These are phyloP conservation scores for Zootermopsis nevadensis DNA, from an alignment of 2,888 invertebrate species.

Conservation along the genomic window DNA sequence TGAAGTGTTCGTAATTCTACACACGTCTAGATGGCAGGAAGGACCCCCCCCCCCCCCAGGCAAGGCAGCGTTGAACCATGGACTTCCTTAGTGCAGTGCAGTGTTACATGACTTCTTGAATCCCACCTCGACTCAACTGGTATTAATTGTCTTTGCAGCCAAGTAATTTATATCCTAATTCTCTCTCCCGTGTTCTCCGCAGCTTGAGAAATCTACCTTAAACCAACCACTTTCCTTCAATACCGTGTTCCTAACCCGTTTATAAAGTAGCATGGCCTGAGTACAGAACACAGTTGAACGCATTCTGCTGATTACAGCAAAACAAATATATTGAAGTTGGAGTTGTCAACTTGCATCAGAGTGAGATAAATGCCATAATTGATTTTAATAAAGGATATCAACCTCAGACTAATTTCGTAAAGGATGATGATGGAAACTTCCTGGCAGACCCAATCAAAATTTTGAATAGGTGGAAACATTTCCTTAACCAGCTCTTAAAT, in stretches of 20 bases:
- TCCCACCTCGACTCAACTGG: conserved; percentile 8
- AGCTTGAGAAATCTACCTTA: neutral
- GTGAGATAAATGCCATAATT: too few species aligned
- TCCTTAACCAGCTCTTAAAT: too few species aligned
- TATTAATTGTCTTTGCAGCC: conserved; percentile 19
- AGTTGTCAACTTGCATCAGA: neutral
- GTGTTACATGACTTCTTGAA: neutral
- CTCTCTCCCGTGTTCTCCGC: neutral
- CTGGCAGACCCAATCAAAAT: too few species aligned
- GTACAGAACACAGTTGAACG: neutral
- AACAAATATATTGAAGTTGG: neutral
- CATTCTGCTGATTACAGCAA: neutral
- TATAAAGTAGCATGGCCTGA: neutral
- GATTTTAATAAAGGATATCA: too few species aligned
- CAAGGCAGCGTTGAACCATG: conserved; percentile 20
- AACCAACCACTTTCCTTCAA: neutral
- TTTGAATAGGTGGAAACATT: too few species aligned
- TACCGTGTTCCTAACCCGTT: neutral
- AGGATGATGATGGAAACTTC: too few species aligned
- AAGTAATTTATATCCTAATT: neutral
- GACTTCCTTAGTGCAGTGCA: conserved; percentile 12
- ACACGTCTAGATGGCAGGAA: neutral
- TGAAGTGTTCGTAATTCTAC: neutral
- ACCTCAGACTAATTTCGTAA: too few species aligned
- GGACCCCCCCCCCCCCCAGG: neutral